Conservation (phyloP, 2,888 invertebrate species). For the Trichogramma evanescens region DNA sequence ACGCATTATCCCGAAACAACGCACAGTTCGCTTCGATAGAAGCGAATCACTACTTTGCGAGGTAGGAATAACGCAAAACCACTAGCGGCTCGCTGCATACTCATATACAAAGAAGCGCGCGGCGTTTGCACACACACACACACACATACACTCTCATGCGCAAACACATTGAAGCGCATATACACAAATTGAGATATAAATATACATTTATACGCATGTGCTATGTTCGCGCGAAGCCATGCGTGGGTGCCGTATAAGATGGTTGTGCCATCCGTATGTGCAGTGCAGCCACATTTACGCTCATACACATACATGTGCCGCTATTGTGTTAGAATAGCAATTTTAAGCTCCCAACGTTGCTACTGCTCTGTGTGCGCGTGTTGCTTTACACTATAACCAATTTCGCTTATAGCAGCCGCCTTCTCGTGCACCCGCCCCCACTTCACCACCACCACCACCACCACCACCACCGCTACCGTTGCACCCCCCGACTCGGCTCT, state of each 20-base stretch:
- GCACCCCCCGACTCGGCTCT: no score
- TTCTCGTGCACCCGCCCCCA: no score
- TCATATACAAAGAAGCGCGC: no score
- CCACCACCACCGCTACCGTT: no score
- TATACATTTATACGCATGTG: background rate
- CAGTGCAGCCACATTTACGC: slow-evolving; percentile 10
- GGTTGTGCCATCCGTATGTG: no score
- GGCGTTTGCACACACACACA: no score
- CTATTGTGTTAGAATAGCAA: slow-evolving; percentile 12
- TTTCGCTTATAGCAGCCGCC: slow-evolving; percentile 1
- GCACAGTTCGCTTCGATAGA: slow-evolving; percentile 23
- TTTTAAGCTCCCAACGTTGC: slow-evolving; percentile 1
- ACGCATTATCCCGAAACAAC: slow-evolving; percentile 29
- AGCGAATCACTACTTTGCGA: slow-evolving; percentile 9
- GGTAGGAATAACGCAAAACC: slow-evolving; percentile 6
- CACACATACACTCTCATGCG: no score
- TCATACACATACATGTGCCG: background rate
- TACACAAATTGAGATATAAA: no score
- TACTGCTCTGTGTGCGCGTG: no score
- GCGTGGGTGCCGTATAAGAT: slow-evolving; percentile 5
- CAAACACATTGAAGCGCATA: no score
- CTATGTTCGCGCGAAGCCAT: slow-evolving; percentile 12
- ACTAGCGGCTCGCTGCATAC: no score
- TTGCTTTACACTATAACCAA: background rate
- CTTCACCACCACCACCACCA: no score